Conservation (phyloP, 2,797 vertebrate species). For the Schizopygopsis malacanthus region DNA sequence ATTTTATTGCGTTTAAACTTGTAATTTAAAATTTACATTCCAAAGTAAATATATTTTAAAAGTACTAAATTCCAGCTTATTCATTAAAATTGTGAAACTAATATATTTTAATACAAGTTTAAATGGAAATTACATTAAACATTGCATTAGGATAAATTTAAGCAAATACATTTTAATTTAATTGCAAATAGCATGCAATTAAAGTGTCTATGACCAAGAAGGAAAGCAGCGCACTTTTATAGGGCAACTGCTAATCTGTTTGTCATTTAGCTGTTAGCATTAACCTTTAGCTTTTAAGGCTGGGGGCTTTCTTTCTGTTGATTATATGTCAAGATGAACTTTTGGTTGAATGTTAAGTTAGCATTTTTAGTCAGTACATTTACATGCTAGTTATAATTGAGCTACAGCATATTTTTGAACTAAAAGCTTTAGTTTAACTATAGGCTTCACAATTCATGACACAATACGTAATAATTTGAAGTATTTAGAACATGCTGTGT, state of each 20-base stretch:
- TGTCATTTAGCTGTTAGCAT: neutral
- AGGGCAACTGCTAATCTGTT: conserved; percentile 2
- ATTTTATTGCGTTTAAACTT: neutral
- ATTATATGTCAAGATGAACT: no score
- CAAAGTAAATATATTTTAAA: no score
- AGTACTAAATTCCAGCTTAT: no score
- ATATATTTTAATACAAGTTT: no score
- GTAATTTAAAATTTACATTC: neutral
- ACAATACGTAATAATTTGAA: neutral
- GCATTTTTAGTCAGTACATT: neutral
- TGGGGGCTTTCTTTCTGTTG: neutral
- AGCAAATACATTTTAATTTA: neutral
- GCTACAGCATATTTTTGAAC: neutral
- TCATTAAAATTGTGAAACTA: no score
- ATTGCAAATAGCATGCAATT: neutral
- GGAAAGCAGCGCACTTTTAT: neutral
- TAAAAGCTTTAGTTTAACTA: neutral
- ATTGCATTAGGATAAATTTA: neutral
- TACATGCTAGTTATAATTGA: neutral
- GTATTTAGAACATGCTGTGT: neutral
- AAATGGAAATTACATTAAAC: neutral
- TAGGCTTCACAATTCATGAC: neutral
- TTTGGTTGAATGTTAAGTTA: neutral
- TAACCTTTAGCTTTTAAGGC: neutral
- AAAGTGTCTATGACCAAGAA: neutral